Base-by-base conservation (phyloP, 2,888 invertebrate genomes). In the Callyntrura sp. region DNA sequence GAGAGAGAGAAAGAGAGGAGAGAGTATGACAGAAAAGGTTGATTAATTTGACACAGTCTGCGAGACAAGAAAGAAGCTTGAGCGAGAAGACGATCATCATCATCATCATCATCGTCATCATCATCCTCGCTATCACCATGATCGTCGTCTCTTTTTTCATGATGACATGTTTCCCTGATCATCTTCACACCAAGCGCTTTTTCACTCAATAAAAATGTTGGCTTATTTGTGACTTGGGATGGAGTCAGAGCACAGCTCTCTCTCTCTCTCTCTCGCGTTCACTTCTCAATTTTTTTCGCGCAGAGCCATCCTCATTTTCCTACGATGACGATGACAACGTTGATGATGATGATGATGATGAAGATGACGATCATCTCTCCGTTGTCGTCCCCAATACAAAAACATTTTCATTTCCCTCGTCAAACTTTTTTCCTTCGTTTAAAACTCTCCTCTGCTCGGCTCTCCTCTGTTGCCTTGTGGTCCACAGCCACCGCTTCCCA, bases 41-140 rank as follows among this genome's bases (percentile, higher is more conserved):
- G 60, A 60, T 60, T 60, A 60, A 60, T 60, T 60, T 60, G 60
- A 60, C 60, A 60, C 17, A 60, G 23, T 35, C 35, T 35, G 6
- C 35, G 35, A 35, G 35, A 35, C 35, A 35, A 35, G 35, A 35
- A 60, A 23, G 8, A 11, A 20, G 23, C 8, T 4, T 60, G 20
- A 55, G n/a, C 55, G 35, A 35, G 35, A 35, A 2, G 35, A 35
- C 6, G 3, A 35, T 35, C 35, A 35, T 35, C 35, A 35, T 35
- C 35, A 35, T 35, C 35, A 35, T 35, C 35, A 35, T 35, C 35
- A 35, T 35, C 35, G 6, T 35, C 35, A 35, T 35, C 35, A 35
- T 35, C 35, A 35, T 35, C 35, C 2, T 35, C 35, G 6, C 6
- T 6, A 35, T 35, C 35, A 35, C 6, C 35, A 35, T 35, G 3